phyloP scores from a whole-genome alignment of 2,113 vertebrate species.

The Hippocampus abdominalis region DNA sequence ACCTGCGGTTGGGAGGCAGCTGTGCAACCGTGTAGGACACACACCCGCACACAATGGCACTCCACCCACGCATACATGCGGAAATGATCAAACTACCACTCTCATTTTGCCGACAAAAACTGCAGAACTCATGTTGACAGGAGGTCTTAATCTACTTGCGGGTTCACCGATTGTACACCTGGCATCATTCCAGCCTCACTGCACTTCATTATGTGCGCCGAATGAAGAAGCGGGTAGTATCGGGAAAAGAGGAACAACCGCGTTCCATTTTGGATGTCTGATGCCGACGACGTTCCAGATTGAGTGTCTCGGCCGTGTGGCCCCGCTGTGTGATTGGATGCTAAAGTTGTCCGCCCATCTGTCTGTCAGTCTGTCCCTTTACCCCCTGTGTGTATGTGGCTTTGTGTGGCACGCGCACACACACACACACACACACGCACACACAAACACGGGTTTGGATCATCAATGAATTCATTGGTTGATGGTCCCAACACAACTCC shows the following conservation, averaged over 20 bases:
- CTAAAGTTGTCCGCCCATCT: conserved; percentile 66
- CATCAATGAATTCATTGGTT: background rate
- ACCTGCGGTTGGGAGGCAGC: conserved; percentile 57
- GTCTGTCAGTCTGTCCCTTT: conserved; percentile 66
- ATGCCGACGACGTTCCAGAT: conserved; percentile 37
- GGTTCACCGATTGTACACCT: background rate
- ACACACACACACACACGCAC: conserved; percentile 8
- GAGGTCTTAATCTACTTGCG: background rate
- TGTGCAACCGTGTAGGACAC: conserved; percentile 46
- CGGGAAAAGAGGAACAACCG: background rate
- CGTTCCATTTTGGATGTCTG: conserved; percentile 14
- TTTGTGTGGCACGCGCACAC: conserved; percentile 21
- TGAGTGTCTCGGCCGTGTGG: conserved; percentile 48
- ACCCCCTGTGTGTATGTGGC: conserved; percentile 50
- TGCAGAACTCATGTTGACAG: background rate
- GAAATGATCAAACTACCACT: no score
- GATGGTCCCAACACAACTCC: background rate
- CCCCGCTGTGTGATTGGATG: conserved; percentile 52
- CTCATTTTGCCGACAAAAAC: background rate
- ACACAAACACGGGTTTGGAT: background rate
- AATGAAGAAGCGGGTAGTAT: background rate
- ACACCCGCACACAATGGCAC: conserved; percentile 42
- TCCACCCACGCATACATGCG: background rate
- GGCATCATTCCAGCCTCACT: background rate
- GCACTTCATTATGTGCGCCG: background rate